Conservation (phyloP, 1,140 invertebrate genomes). For the Chironomus tepperi region DNA sequence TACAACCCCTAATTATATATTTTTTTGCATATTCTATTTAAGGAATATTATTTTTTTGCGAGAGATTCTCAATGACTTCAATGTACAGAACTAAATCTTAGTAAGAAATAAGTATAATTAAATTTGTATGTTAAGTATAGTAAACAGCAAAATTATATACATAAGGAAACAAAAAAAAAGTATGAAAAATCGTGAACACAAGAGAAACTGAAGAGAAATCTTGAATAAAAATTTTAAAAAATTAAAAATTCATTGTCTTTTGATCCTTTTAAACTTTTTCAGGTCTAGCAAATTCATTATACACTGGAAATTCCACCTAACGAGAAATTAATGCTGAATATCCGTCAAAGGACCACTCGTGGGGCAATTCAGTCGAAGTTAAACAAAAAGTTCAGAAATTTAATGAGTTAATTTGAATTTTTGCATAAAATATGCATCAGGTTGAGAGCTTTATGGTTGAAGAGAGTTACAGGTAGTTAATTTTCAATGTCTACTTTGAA, state of each 20-base stretch:
- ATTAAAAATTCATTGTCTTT: background rate
- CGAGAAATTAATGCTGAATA: no score
- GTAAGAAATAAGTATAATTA: background rate
- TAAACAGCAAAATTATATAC: background rate
- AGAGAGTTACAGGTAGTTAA: no score
- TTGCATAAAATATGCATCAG: no score
- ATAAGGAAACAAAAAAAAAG: background rate
- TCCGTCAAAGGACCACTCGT: no score
- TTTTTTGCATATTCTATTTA: background rate
- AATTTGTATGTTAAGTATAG: constrained; percentile 7
- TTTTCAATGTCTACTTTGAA: no score
- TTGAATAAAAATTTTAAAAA: constrained; percentile 19
- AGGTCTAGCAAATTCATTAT: background rate
- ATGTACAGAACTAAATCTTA: constrained; percentile 1
- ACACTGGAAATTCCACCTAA: background rate
- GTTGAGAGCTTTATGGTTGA: no score
- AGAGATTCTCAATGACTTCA: background rate
- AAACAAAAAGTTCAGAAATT: no score
- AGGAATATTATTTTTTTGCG: background rate
- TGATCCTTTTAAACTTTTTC: background rate
- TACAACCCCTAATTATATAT: background rate
- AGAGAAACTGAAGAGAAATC: constrained; percentile 15
- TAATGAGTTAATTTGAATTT: no score
- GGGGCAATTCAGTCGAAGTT: no score
- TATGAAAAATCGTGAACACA: constrained; percentile 20